Base-by-base conservation (phyloP, 2,797 vertebrate genomes). In the Acrocephalus scirpaceus region DNA sequence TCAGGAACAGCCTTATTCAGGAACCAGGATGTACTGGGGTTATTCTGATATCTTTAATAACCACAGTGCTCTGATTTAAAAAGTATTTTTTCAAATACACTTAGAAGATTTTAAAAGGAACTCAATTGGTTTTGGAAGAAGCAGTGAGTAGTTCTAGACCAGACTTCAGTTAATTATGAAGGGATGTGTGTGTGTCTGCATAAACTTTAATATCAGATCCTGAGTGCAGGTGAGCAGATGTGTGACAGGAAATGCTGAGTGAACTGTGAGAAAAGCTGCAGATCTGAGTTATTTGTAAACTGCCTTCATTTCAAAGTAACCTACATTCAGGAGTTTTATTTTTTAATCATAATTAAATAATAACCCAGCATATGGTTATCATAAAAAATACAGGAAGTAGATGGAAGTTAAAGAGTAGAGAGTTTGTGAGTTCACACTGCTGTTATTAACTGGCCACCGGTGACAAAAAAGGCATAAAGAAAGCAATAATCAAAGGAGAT, bases 291-390 rank as follows among this genome's bases (percentile, higher is more conserved):
- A 61, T 16, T 86, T 50, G 70, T 78, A 48, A 92, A 53, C 18
- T 67, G n/a, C 53, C 23, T 56, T 82, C 34, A 5, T 66, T 58
- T 87, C 44, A 58, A 40, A 44, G 58, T 73, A 78, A 38, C 86
- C 48, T 75, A 23, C 54, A 34, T 47, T 80, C 9, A 1, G 66
- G 44, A 81, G 30, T 60, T 71, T 71, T 77, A 62, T 47, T 84
- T 93, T 90, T 73, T 30, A n/a, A n/a, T 62, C 25, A 11, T 88
- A 65, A 83, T 86, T 88, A 82, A 94, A 86, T 82, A 15, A 81
- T 74, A 73, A 75, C 51, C 48, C 65, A 32, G n/a, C 51, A 66
- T 92, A 51, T 73, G 80, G 60, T 92, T 81, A 47, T 76, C 44
- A 90, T 87, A 50, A 90, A 89, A 93, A 92, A 65, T 88, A 11